Evolutionary conservation across 2,888 invertebrate species (phyloP), one percentile per base, ranked within the genome.

Genomic region (Chymomyza amoena): DNA sequence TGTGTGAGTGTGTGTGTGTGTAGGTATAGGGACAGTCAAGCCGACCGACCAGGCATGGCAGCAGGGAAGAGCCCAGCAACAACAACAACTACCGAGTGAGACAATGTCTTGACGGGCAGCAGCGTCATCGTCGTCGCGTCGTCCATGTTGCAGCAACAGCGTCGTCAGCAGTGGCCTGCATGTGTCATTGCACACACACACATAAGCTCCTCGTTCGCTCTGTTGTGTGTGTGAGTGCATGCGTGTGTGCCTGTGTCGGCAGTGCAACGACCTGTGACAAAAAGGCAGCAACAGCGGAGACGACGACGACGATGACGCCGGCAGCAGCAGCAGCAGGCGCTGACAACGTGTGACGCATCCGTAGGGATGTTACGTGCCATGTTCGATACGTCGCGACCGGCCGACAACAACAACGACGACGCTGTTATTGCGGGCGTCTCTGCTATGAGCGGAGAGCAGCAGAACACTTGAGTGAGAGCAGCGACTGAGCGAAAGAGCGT

Each of bases 261-360:
- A 85, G 83, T 84, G 83, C 83, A 84, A 84, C 83, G 83, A 84
- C 83, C 83, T 84, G 83, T 84, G 83, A 84, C 83, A 84, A 87
- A 85, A 84, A 84, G 78, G 78, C 85, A 76, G 76, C 80, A 72
- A 67, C 83, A 69, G 66, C 56, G 32, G 63, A 39, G 59, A 67
- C 32, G 9, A 9, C 7, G 60, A 18, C 68, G 59, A 50, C 70
- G 68, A 61, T 70, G 61, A 13, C 69, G 20, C 1, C 52, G 0
- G 15, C n/a, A 39, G 6, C 60, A 25, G 16, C 64, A 39, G 25
- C 56, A 18, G 18, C 56, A 13, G 56, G 3, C 25, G 69, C 73
- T 68, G 83, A 79, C 73, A 84, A 84, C 72, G 87, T 81, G 87
- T 82, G 87, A 87, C 83, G 83, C 80, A 80, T 80, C 83, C 80